Base-by-base conservation (phyloP, 2,888 invertebrate species). In the Microplitis deprimator region DNA sequence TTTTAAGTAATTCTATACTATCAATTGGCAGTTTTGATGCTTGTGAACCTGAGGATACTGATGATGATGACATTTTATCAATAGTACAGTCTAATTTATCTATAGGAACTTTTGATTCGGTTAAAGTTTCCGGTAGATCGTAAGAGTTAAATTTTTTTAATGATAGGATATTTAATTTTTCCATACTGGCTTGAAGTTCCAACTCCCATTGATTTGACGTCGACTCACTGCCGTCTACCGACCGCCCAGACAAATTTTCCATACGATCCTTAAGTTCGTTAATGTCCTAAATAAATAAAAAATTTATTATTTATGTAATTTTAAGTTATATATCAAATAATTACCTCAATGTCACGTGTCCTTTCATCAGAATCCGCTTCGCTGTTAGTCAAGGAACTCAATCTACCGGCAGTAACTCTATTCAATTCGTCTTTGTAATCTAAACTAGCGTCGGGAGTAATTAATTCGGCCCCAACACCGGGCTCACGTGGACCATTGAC, bases 151-250 rank as follows among this genome's bases (percentile, higher is more conserved):
- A 50, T 71, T 82, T 84, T 40, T 81, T 80, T 10, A 83, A 73
- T 5, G 87, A 81, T 64, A 86, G 79, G 83, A 94, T 94, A 87
- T 95, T 95, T 5, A 95, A 89, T 84, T 95, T 95, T 84, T 95
- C 93, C n/a, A 95, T 93, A 0, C 95, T 95, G 70, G 93, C 93
- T 87, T 94, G 95, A 6, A 95, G 88, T 85, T 96, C 96, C 50
- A 93, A 91, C 79, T 95, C 95, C 95, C 95, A 96, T 1, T 94
- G 93, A 3, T 93, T 94, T 79, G 92, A 92, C 0, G 93, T 93
- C 70, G 91, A 90, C 82, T 94, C 94, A 73, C 93, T 93, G 20
- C 94, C 94, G 85, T 95, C 95, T 16, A 94, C 94, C 0, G 95
- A 95, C 80, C 95, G 93, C 3, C 94, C 92, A 0, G 94, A 94